Evolutionary conservation across 2,113 vertebrate species (phyloP), one percentile per base, ranked within the genome.

Genomic region (Ceuthmochares aereus): DNA sequence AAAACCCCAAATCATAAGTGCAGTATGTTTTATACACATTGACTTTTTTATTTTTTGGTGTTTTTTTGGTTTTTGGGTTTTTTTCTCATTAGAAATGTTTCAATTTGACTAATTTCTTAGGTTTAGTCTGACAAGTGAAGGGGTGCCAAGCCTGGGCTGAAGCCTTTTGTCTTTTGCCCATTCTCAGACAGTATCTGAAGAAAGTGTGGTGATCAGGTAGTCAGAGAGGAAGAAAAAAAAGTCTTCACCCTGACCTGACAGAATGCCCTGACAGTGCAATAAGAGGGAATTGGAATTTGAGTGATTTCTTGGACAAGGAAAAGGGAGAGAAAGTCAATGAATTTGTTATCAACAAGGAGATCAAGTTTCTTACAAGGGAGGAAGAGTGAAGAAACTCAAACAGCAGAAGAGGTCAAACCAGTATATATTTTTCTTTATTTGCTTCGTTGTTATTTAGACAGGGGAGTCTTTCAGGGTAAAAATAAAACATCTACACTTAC

Each of bases 91-190:
- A 34, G 2, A 52, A 69, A 15, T 69, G 1, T 2, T 51, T 49
- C 30, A 4, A 23, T 70, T 58, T 62, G 14, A 51, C 20, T 36
- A 0, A 0, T 68, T 42, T 54, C 14, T 40, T n/a, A 30, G 0
- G 0, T 36, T 45, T 27, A 25, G 4, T 26, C 30, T 30, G 27
- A 10, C 1, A 7, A 7, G 14, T 9, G 58, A 60, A 19, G 42
- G 21, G 6, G 6, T 49, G 29, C 32, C 0, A 0, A 9, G 10
- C 16, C 25, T 2, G 0, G 23, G 43, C n/a, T 63, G 15, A 0
- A 34, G 43, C 19, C 40, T 68, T 43, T 54, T 26, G 16, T 58
- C 37, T 45, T 18, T 2, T 1, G 1, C 12, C 68, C 32, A 16
- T 8, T 68, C 51, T 45, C 30, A 9, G 32, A 1, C 37, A n/a